Percentiles rank a stretch among this genome's conserved stretches.
Conservation (phyloP, 1,140 invertebrate genomes). For the Tetramorium simillimum region DNA sequence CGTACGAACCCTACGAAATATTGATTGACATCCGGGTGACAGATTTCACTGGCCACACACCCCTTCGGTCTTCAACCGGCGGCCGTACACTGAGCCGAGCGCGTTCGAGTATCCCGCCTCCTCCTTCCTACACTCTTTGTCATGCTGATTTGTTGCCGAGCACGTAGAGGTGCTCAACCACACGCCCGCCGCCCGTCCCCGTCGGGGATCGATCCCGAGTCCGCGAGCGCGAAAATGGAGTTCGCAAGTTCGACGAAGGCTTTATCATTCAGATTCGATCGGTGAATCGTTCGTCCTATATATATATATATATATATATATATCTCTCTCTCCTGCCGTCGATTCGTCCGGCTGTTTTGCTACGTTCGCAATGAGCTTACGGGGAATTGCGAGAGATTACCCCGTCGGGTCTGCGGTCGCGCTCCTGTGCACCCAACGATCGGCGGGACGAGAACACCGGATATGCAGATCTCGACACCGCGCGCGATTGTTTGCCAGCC, state of each 20-base stretch:
- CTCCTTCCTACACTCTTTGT: constrained; percentile 76
- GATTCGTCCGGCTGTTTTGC: constrained; percentile 16
- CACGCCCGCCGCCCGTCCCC: neutral
- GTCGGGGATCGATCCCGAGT: constrained; percentile 1
- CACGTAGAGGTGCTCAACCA: constrained; percentile 74
- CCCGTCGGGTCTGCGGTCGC: neutral
- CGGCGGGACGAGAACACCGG: constrained; percentile 5
- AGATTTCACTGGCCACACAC: constrained; percentile 82
- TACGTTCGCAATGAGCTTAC: constrained; percentile 14
- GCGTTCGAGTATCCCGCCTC: constrained; percentile 30
- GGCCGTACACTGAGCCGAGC: constrained; percentile 65
- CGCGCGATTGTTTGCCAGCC: constrained; percentile 72
- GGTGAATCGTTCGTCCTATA: neutral
- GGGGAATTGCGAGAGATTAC: constrained; percentile 48
- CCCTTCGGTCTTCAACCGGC: constrained; percentile 74
- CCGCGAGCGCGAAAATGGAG: constrained; percentile 24
- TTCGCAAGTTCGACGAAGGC: neutral
- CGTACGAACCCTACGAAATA: constrained; percentile 81
- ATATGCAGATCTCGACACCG: constrained; percentile 26
- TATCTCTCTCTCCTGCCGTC: too few relatives aligned
- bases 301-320: too few relatives aligned
- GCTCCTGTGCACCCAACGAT: neutral
- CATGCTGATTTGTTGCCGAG: constrained; percentile 81
- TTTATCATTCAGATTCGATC: constrained; percentile 11
- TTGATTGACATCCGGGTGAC: constrained; percentile 85